A percentile compares a stretch with the other conserved stretches of the same genome.
Evolutionary conservation across 2,888 invertebrate species (phyloP).

Genomic region (Amiota minor): DNA sequence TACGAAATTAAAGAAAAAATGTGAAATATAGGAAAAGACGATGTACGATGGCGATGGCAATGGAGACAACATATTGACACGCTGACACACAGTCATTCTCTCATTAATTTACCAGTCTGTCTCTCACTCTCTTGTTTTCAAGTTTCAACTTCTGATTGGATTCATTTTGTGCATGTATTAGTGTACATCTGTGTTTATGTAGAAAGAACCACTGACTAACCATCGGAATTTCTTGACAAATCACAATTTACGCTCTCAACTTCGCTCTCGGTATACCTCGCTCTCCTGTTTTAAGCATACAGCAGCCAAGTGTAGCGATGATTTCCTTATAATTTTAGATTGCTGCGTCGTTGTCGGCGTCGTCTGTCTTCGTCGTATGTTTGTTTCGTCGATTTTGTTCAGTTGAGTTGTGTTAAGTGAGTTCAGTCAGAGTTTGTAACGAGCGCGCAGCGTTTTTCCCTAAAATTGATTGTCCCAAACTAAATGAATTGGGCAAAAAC

Average conservation of each 20-base stretch:
- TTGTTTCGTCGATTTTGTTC: slow-evolving; percentile 39
- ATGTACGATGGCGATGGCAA: slow-evolving; percentile 9
- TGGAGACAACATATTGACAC: slow-evolving; percentile 37
- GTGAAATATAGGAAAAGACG: too few relatives aligned
- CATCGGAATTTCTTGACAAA: slow-evolving; percentile 61
- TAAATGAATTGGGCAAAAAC: background rate
- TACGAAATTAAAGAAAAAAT: background rate
- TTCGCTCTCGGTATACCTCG: background rate
- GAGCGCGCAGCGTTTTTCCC: slow-evolving; percentile 47
- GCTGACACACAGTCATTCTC: slow-evolving; percentile 31
- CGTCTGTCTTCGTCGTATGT: too few relatives aligned
- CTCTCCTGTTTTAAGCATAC: background rate
- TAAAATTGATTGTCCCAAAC: too few relatives aligned
- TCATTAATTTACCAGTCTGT: background rate
- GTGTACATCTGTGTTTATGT: slow-evolving; percentile 10
- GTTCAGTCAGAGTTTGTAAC: slow-evolving; percentile 60
- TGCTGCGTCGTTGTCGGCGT: too few relatives aligned
- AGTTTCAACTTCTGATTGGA: background rate
- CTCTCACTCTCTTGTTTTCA: background rate
- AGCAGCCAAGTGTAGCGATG: background rate
- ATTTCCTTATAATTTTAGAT: too few relatives aligned
- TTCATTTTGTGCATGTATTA: background rate
- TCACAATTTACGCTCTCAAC: slow-evolving; percentile 14
- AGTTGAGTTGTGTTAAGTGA: slow-evolving; percentile 64
- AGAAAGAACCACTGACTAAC: slow-evolving; percentile 54